A percentile compares a stretch with the other conserved stretches of the same genome.
phyloP scores from a whole-genome alignment of 2,113 vertebrate species.

The Serilophus lunatus region DNA sequence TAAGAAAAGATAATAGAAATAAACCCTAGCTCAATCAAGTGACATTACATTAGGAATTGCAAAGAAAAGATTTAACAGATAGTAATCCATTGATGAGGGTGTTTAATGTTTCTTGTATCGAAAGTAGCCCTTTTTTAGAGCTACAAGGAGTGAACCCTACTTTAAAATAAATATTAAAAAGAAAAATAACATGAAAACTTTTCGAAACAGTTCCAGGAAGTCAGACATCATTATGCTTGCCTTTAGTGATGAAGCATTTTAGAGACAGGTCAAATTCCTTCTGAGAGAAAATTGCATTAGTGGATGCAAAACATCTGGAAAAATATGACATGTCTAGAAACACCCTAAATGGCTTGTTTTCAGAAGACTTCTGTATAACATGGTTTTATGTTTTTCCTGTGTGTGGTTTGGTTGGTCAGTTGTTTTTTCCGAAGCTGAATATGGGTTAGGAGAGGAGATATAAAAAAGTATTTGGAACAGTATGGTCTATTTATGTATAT shows the following conservation, averaged over 20 bases:
- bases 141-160: not conserved
- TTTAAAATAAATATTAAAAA: not conserved
- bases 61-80: not conserved
- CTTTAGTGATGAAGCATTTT: constrained; percentile 54
- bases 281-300: not conserved
- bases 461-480: not conserved
- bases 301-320: constrained; percentile 62
- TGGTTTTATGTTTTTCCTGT: constrained; percentile 10
- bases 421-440: not conserved
- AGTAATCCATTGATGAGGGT: not conserved
- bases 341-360: constrained; percentile 23
- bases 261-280: constrained; percentile 49
- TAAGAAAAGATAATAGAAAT: not conserved
- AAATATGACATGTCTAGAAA: constrained; percentile 53
- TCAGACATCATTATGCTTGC: constrained; percentile 37
- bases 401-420: not conserved
- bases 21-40: not conserved
- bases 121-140: not conserved
- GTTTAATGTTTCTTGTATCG: constrained; percentile 29
- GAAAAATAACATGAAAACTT: not conserved
- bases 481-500: not conserved
- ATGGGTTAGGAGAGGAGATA: not conserved
- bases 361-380: constrained; percentile 39
- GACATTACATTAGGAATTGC: not conserved
- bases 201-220: constrained; percentile 38